phyloP scores from a whole-genome alignment of 2,113 vertebrate species.

The Hippocampus comes region DNA sequence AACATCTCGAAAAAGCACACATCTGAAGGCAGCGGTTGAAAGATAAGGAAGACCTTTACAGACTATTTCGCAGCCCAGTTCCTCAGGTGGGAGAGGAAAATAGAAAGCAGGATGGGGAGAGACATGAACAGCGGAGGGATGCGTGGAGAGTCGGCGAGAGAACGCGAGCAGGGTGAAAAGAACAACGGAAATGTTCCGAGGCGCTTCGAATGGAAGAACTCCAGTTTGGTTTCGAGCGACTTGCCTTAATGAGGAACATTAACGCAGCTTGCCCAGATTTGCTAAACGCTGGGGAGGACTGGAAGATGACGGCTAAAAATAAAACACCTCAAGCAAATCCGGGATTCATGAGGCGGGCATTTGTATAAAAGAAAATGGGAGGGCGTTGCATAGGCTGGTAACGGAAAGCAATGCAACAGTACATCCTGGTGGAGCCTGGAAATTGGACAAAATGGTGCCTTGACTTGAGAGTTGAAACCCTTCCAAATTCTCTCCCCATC shows the following conservation, averaged over 20 bases:
- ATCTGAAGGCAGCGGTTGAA: conserved; percentile 38
- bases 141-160: neutral
- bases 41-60: conserved; percentile 41
- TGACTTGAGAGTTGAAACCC: neutral
- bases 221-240: conserved; percentile 49
- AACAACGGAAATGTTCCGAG: conserved; percentile 43
- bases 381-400: conserved; percentile 5
- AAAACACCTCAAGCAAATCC: conserved; percentile 50
- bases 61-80: conserved; percentile 33
- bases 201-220: conserved; percentile 49
- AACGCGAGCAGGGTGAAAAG: neutral
- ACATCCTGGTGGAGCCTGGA: conserved; percentile 25
- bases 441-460: neutral
- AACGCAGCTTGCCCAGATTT: conserved; percentile 34
- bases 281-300: conserved; percentile 44
- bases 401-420: conserved; percentile 30
- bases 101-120: conserved; percentile 1
- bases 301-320: conserved; percentile 54
- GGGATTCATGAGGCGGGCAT: conserved; percentile 40
- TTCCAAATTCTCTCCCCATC: neutral
- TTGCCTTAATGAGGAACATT: conserved; percentile 66
- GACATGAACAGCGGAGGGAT: neutral
- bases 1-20: conserved; percentile 39
- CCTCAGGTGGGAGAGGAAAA: conserved; percentile 18
- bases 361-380: conserved; percentile 6